Evolutionary conservation across 2,797 vertebrate species (phyloP).

Genomic region (Rhynchonycteris naso): DNA sequence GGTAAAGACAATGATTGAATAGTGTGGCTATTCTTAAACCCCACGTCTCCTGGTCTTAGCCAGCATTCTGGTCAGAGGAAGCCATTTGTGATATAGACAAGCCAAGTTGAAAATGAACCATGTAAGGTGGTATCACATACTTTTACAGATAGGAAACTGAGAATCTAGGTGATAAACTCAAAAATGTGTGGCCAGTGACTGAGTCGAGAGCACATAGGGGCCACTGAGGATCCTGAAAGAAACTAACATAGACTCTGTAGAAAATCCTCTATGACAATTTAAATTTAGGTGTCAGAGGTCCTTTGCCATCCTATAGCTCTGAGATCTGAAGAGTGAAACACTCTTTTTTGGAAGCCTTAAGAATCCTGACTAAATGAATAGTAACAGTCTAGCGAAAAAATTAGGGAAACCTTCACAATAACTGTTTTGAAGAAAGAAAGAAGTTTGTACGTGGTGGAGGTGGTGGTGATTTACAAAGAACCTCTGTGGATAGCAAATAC

Average conservation of each 20-base stretch:
- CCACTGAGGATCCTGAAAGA: background rate
- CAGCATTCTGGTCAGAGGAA: background rate
- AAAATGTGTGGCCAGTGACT: background rate
- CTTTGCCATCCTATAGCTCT: background rate
- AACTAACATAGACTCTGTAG: background rate
- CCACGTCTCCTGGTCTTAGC: background rate
- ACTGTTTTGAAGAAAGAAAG: conserved; percentile 20
- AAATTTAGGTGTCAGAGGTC: background rate
- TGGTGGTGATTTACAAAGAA: background rate
- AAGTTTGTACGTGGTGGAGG: background rate
- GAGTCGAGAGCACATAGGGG: background rate
- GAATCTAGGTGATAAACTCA: background rate
- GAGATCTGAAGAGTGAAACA: background rate
- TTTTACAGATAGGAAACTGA: background rate
- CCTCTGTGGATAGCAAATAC: background rate
- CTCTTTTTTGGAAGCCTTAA: background rate
- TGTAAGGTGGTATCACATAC: background rate
- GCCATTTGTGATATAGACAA: background rate
- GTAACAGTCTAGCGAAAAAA: background rate
- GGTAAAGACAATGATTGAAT: background rate
- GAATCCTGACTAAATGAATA: background rate
- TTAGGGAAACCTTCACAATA: background rate
- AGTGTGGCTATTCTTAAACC: background rate
- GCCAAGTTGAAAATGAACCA: background rate
- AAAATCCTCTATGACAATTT: background rate